Evolutionary conservation across 2,797 vertebrate genomes (phyloP).

Genomic region (Phrynocephalus forsythii): DNA sequence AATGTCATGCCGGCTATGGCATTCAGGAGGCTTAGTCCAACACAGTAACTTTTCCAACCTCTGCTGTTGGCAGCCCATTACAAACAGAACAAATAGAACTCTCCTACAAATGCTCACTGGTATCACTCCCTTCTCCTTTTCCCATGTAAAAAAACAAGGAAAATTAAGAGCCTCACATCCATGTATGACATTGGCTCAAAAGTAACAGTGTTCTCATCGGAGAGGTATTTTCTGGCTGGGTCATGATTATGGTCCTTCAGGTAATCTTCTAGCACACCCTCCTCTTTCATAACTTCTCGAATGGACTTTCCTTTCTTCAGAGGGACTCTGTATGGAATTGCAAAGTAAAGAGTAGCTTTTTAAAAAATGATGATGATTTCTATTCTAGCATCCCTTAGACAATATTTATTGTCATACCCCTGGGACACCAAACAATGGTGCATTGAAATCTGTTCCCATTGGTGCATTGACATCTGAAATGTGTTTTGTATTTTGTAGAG

Average conservation of each 20-base stretch:
- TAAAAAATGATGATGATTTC: accelerated
- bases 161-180: slow-evolving; percentile 46
- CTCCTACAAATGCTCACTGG: not conserved
- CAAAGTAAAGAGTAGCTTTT: not conserved
- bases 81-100: too few relatives aligned
- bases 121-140: not conserved
- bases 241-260: slow-evolving; percentile 45
- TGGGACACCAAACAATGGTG: not conserved
- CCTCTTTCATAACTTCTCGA: slow-evolving; percentile 53
- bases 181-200: slow-evolving; percentile 62
- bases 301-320: slow-evolving; percentile 56
- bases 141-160: not conserved
- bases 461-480: not conserved
- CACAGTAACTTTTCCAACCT: too few relatives aligned
- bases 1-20: too few relatives aligned
- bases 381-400: not conserved
- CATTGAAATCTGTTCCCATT: not conserved
- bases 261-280: slow-evolving; percentile 25
- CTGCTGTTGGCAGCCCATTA: too few relatives aligned
- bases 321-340: slow-evolving; percentile 40
- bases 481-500: not conserved
- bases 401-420: not conserved
- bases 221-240: slow-evolving; percentile 49
- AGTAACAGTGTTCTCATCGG: slow-evolving; percentile 1
- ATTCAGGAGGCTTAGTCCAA: too few relatives aligned